Evolutionary conservation across 2,888 invertebrate species (phyloP), one percentile per base, ranked within the genome.

Genomic region (Lycaena phlaeas): DNA sequence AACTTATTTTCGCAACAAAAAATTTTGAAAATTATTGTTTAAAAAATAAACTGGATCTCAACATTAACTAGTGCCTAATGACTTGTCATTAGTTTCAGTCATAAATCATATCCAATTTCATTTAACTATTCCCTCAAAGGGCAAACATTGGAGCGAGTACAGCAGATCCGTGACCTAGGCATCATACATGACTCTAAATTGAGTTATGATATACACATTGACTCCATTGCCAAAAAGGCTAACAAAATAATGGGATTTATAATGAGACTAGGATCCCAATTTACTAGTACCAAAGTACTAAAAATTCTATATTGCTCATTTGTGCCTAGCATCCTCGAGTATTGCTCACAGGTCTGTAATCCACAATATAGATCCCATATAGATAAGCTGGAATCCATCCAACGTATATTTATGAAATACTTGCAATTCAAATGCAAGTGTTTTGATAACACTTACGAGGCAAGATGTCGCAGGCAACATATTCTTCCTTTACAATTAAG

Each of bases 311-410:
- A n/a, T 34, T 38, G 38, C 28, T 28, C 38, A 3, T 38, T 28
- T 17, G 27, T 38, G 7, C 38, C 28, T 9, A 38, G 38, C 11
- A 22, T 38, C 15, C 38, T 38, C 10, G 38, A 28, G 38, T 38
- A 28, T 38, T 38, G 27, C 12, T 28, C 38, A 5, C n/a, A 28
- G 14, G 18, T 27, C 10, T 38, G 38, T 27, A 38, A 28, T 28
- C 38, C 28, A 17, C 38, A 38, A 14, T 28, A 38, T 28, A 15
- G 15, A 10, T 4, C 17, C 3, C 14, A 27, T 6, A 27, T 38
- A 6, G 18, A 28, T 38, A 27, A 28, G 17, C 11, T 38, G n/a
- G 28, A 38, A 7, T 34, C 18, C 9, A 34, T 18, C 11, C 11
- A 22, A 22, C 18, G 12, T n/a, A 22, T 12, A 18, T 34, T 34